Evolutionary conservation across 2,797 vertebrate species (phyloP).

Genomic region (Megalops cyprinoides): DNA sequence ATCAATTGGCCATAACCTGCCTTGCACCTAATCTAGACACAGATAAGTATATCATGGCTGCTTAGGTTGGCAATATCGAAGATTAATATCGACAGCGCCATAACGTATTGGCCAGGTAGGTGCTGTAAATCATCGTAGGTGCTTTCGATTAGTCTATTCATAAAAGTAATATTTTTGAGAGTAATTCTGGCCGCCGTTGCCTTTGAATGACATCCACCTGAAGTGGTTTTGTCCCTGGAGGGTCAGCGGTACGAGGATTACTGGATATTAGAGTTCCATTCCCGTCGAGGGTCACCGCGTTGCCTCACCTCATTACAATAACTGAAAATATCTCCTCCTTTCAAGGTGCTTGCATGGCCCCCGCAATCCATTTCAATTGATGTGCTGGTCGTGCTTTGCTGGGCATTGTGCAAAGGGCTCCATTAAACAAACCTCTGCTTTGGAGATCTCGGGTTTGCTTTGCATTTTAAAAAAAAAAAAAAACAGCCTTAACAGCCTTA

Average conservation of each 20-base stretch:
- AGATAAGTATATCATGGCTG: neutral
- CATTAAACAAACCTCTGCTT: neutral
- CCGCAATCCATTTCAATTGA: neutral
- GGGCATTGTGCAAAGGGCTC: neutral
- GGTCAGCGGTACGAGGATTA: slow-evolving; percentile 35
- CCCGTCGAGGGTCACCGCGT: slow-evolving; percentile 40
- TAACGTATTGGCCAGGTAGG: slow-evolving; percentile 22
- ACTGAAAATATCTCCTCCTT: slow-evolving; percentile 24
- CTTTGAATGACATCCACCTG: slow-evolving; percentile 62
- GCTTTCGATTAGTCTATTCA: slow-evolving; percentile 39
- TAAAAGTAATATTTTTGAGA: slow-evolving; percentile 61
- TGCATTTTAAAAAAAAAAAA: no score
- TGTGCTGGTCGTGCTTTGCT: neutral
- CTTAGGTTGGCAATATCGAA: slow-evolving; percentile 7
- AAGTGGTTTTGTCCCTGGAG: slow-evolving; percentile 44
- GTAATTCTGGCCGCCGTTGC: slow-evolving; percentile 55
- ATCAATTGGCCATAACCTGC: neutral
- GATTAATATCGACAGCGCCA: neutral
- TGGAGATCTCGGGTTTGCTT: no score
- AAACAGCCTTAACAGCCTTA: neutral
- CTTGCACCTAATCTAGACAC: neutral
- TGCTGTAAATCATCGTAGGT: slow-evolving; percentile 60
- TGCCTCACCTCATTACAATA: slow-evolving; percentile 39
- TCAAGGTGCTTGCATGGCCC: neutral
- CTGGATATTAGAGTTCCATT: slow-evolving; percentile 45